phyloP scores from a whole-genome alignment of 2,797 vertebrate genomes.

The Arremon brunneinucha region DNA sequence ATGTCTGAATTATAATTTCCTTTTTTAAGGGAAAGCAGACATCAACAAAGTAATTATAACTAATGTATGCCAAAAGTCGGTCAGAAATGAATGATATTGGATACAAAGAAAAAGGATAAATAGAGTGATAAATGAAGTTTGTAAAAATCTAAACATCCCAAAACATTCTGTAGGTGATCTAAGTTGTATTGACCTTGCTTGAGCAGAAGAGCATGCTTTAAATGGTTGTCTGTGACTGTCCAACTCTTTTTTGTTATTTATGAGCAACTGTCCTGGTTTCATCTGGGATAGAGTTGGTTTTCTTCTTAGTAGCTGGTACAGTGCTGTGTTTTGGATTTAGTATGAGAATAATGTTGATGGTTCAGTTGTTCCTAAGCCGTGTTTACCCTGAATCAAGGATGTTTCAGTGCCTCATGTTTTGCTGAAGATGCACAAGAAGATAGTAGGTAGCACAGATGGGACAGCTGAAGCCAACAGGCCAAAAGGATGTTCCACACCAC shows the following conservation, averaged over 20 bases:
- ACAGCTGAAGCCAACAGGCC: background rate
- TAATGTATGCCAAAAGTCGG: background rate
- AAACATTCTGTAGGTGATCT: background rate
- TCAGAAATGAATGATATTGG: background rate
- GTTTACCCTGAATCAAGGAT: background rate
- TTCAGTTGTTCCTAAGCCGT: background rate
- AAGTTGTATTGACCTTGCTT: background rate
- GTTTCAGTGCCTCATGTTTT: background rate
- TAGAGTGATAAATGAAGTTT: background rate
- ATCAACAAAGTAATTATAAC: background rate
- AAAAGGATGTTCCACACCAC: background rate
- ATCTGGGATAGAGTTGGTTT: background rate
- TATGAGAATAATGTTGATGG: background rate
- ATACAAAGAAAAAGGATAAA: background rate
- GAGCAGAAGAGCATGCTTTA: background rate
- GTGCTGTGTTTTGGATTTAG: background rate
- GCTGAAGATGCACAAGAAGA: background rate
- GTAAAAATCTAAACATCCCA: background rate
- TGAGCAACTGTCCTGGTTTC: background rate
- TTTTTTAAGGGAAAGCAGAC: background rate
- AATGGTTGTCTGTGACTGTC: background rate
- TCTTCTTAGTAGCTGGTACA: background rate
- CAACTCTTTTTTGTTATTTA: background rate
- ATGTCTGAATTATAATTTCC: background rate
- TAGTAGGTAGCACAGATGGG: accelerated